Evolutionary conservation across 2,888 invertebrate species (phyloP).

Genomic region (Cephus rjabovi): DNA sequence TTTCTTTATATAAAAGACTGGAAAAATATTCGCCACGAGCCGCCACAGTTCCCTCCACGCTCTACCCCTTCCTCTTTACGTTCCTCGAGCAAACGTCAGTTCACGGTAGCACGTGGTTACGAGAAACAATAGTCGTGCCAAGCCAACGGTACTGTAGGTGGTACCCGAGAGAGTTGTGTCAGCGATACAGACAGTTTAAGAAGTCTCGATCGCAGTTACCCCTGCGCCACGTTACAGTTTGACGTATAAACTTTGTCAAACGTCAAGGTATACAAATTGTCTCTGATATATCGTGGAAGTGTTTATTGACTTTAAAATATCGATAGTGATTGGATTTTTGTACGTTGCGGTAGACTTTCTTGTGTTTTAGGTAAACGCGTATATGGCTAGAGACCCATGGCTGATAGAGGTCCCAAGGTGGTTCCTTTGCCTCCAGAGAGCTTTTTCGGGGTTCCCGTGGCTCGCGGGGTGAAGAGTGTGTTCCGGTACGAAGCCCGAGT

Average conservation of each 20-base stretch:
- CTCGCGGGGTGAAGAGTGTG: slow-evolving; percentile 29
- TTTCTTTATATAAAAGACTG: slow-evolving; percentile 14
- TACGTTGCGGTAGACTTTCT: not conserved
- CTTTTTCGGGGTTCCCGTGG: slow-evolving; percentile 1
- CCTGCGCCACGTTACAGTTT: not conserved
- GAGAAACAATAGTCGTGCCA: not conserved
- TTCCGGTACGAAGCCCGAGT: slow-evolving; percentile 56
- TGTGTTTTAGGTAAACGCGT: not conserved
- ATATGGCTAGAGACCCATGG: not conserved
- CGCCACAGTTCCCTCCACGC: slow-evolving; percentile 1
- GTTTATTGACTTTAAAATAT: not conserved
- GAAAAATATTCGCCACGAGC: not conserved
- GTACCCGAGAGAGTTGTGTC: not conserved
- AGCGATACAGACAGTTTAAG: not conserved
- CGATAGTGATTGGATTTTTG: not conserved
- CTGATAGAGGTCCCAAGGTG: not conserved
- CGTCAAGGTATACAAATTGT: not conserved
- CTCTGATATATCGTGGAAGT: not conserved
- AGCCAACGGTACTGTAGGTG: not conserved
- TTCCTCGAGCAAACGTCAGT: not conserved
- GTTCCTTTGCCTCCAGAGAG: slow-evolving; percentile 6
- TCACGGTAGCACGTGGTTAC: not conserved
- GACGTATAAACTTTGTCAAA: not conserved
- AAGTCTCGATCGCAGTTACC: not conserved
- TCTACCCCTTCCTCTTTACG: slow-evolving; percentile 17